Evolutionary conservation across 2,113 vertebrate genomes (phyloP), one percentile per base, ranked within the genome.

Genomic region (Mungos mungo): DNA sequence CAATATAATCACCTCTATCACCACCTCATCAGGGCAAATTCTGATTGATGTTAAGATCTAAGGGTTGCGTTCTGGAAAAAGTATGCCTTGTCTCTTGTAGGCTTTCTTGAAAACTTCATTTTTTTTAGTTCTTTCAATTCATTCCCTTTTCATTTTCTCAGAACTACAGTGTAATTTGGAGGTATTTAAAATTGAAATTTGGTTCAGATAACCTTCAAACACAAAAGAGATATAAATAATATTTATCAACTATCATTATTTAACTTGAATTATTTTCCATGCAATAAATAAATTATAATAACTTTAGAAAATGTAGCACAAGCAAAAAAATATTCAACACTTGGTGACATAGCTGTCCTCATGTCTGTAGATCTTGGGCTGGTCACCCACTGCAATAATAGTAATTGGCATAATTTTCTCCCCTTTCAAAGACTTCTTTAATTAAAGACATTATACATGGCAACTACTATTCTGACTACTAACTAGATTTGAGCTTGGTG

Each of bases 101-200:
- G 7, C 18, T 92, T 93, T 52, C 18, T 76, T 52, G 29, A 88
- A 82, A 63, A 82, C 9, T 52, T 41, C 23, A 38, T 83, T 47
- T 47, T 72, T 41, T 88, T 96, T 57, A 38, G 8, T 65, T 41
- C 4, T 27, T 87, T 74, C 3, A n/a, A 50, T 88, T 82, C 4
- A 54, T 77, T 76, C 31, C 88, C 81, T 71, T 57, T 74, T 63
- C 19, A 38, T 71, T 60, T 96, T 95, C 88, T 84, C 14, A 85
- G 81, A 93, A 47, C 7, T 21, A 76, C 52, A 83, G 15, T 35
- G 45, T 54, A 25, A 71, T 82, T 96, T 54, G 29, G 2, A 47
- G 52, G 5, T 33, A 35, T 68, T 92, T 88, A 65, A 93, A 88
- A 54, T 8, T 69, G 41, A 76, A 88, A 87, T 90, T 81, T 93